These are phyloP conservation scores for Tribolium madens DNA, from an alignment of 1,140 invertebrate genomes.

Conservation along the genomic window DNA sequence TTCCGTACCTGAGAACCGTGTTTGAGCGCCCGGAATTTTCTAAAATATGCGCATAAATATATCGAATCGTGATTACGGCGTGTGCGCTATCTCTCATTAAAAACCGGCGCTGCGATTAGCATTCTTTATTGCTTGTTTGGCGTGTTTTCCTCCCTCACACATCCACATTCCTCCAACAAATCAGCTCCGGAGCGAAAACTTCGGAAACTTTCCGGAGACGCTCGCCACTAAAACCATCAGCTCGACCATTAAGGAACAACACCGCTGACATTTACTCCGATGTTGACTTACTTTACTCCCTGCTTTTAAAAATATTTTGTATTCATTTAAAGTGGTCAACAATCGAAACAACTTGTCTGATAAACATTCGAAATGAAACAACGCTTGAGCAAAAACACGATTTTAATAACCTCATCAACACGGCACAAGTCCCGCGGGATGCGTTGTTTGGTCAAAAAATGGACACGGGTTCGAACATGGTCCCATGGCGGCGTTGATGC, in stretches of 20 bases:
- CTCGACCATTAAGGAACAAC: neutral
- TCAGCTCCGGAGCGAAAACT: neutral
- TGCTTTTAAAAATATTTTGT: neutral
- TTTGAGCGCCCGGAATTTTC: constrained; percentile 36
- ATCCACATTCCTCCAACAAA: neutral
- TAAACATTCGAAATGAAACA: constrained; percentile 6
- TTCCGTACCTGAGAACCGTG: constrained; percentile 34
- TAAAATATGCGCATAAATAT: constrained; percentile 39
- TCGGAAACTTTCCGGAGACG: neutral
- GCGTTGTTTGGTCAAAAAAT: constrained; percentile 13
- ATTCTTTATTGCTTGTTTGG: constrained; percentile 34
- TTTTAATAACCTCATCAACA: constrained; percentile 23
- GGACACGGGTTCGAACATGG: neutral
- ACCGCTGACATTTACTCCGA: neutral
- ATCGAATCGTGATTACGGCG: constrained; percentile 31
- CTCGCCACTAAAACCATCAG: neutral
- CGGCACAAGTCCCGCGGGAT: neutral
- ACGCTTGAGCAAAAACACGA: neutral
- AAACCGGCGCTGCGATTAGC: constrained; percentile 9
- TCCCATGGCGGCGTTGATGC: neutral
- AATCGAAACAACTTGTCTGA: neutral
- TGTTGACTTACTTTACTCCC: too few relatives aligned
- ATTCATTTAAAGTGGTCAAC: neutral
- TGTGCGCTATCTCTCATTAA: constrained; percentile 23
- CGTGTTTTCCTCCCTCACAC: neutral